Conservation (phyloP, 1,140 invertebrate species). For the Bacillus rossius region DNA sequence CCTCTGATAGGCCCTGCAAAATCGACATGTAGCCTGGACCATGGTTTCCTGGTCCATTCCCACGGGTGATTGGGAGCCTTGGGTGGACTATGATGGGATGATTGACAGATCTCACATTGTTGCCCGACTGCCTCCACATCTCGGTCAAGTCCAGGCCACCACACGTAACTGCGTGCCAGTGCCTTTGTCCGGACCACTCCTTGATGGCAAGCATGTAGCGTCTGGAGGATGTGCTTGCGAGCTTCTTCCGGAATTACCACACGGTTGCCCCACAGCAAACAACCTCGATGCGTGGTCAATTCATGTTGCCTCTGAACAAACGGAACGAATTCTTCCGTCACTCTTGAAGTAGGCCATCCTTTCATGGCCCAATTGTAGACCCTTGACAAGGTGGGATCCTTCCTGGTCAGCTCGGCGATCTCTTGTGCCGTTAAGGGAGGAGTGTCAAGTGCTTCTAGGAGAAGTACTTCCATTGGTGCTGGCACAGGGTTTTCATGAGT, state of each 20-base stretch:
- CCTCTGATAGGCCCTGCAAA: slow-evolving; percentile 42
- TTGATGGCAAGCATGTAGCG: background rate
- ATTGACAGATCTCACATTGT: background rate
- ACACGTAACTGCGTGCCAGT: no score
- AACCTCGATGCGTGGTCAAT: background rate
- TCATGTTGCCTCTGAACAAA: background rate
- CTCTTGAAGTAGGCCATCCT: background rate
- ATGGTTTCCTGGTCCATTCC: slow-evolving; percentile 36
- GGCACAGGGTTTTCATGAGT: background rate
- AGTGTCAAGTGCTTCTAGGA: slow-evolving; percentile 5
- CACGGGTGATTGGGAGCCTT: slow-evolving; percentile 29
- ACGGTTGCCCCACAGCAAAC: background rate
- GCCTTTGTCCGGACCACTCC: no score
- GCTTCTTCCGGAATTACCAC: background rate
- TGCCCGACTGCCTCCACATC: background rate
- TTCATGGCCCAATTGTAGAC: background rate
- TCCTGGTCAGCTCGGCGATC: slow-evolving; percentile 2
- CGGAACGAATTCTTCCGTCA: background rate
- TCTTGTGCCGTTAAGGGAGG: slow-evolving; percentile 6
- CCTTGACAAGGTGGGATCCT: slow-evolving; percentile 1
- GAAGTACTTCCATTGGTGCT: slow-evolving; percentile 2
- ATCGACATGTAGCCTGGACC: slow-evolving; percentile 45
- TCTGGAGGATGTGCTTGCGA: background rate
- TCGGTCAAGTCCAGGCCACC: no score
- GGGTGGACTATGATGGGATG: slow-evolving; percentile 15